Evolutionary conservation across 2,888 invertebrate species (phyloP), one percentile per base, ranked within the genome.

Genomic region (Folsomia candida): DNA sequence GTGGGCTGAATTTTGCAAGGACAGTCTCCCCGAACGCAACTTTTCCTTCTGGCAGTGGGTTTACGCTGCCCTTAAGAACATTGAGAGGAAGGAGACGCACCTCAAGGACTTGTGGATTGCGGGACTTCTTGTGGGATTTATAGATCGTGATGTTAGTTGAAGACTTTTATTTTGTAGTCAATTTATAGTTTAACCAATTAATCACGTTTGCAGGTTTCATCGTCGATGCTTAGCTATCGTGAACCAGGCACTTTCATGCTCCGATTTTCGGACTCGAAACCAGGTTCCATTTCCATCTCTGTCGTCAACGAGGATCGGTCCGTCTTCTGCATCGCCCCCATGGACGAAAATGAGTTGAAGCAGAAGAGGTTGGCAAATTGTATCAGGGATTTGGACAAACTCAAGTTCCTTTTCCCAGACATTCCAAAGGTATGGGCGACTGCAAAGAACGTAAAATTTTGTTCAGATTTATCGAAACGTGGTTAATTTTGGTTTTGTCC

Each of bases 11-110:
- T 64, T 74, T 11, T 74, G 72, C 37, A 76, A 74, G 60, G 73
- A 71, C 11, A 65, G 68, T 28, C 20, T 76, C n/a, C 66, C 67
- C 0, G 65, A 63, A n/a, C 47, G 67, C 26, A 61, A 54, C 11
- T 76, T 76, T 57, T 72, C 73, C 2, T 74, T 76, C 57, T 76
- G 76, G 76, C 60, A 67, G 11, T 76, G 74, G 74, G 71, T 72
- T 61, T 74, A 73, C 51, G 68, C 71, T 14, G 72, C 71, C 0
- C 63, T 76, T 20, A 74, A 73, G 51, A 25, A 74, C 2, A 70
- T 73, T 27, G 73, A 76, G 62, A 74, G 71, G 29, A 73, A 69
- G 20, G 73, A 76, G 51, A 72, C 65, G 25, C 67, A 70, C 60
- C 47, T 74, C 28, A 72, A 71, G 51, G 72, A 71, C 3, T 64